Evolutionary conservation across 2,113 vertebrate genomes (phyloP).

Genomic region (Phylloscopus trochilus): DNA sequence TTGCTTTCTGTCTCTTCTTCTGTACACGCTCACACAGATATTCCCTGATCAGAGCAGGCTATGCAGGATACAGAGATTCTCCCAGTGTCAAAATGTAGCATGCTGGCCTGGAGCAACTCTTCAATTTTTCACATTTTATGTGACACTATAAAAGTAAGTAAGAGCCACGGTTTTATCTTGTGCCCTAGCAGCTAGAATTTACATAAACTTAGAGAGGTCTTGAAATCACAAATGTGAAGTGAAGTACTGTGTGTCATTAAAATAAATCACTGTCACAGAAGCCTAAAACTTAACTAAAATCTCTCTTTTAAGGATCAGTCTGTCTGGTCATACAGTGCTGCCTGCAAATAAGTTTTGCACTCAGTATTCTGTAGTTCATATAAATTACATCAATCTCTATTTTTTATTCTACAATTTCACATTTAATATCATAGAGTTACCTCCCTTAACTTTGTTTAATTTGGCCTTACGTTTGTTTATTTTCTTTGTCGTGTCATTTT

Average conservation of each 20-base stretch:
- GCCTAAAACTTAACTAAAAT: conserved; percentile 47
- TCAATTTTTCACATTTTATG: conserved; percentile 70
- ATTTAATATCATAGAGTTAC: conserved; percentile 19
- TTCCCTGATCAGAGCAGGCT: conserved; percentile 6
- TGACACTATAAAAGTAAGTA: conserved; percentile 63
- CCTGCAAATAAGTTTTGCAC: neutral
- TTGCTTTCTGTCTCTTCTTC: neutral
- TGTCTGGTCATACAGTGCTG: neutral
- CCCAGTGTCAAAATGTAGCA: conserved; percentile 46
- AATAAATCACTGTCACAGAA: conserved; percentile 55
- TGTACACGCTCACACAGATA: neutral
- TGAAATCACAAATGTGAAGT: conserved; percentile 68
- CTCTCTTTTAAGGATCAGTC: conserved; percentile 15
- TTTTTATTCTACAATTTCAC: conserved; percentile 28
- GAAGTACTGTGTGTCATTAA: conserved; percentile 49
- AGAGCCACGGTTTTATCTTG: conserved; percentile 61
- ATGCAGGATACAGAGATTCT: conserved; percentile 27
- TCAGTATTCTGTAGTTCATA: neutral
- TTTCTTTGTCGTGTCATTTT: conserved; percentile 36
- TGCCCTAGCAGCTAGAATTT: conserved; percentile 62
- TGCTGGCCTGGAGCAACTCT: conserved; percentile 65
- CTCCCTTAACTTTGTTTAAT: conserved; percentile 41
- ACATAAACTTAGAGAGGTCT: conserved; percentile 61
- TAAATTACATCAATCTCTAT: neutral
- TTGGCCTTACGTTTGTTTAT: conserved; percentile 53